Evolutionary conservation across 2,113 vertebrate genomes (phyloP).

Genomic region (Archilochus colubris): DNA sequence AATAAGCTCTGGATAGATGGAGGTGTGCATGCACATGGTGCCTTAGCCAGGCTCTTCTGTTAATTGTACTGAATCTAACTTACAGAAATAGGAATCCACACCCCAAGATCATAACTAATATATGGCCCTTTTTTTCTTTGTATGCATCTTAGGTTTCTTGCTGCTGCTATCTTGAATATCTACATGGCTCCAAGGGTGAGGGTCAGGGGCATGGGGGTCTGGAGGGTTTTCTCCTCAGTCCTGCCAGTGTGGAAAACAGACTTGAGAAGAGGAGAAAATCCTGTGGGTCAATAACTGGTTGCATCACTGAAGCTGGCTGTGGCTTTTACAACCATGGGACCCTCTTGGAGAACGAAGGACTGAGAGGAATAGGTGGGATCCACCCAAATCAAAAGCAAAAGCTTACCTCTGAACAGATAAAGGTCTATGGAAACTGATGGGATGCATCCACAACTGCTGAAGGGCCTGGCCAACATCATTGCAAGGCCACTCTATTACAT

Average conservation of each 20-base stretch:
- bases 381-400: not conserved
- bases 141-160: not conserved
- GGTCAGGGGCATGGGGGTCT: not conserved
- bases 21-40: no score
- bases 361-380: not conserved
- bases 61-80: not conserved
- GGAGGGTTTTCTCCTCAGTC: not conserved
- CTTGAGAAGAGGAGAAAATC: not conserved
- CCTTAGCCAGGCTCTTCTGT: not conserved
- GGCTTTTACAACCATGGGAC: not conserved
- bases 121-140: not conserved
- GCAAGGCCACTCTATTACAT: not conserved
- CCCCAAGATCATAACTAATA: not conserved
- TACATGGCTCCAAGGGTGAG: not conserved
- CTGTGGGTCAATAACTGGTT: not conserved
- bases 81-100: not conserved
- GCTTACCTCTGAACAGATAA: not conserved
- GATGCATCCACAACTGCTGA: not conserved
- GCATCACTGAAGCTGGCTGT: not conserved
- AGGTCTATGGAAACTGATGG: not conserved
- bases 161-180: not conserved
- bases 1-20: not conserved
- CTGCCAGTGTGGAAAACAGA: not conserved
- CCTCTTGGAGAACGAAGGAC: not conserved
- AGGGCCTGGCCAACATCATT: not conserved